A percentile compares a stretch with the other conserved stretches of the same genome.
phyloP scores from a whole-genome alignment of 1,140 invertebrate genomes.

The Linepithema humile region DNA sequence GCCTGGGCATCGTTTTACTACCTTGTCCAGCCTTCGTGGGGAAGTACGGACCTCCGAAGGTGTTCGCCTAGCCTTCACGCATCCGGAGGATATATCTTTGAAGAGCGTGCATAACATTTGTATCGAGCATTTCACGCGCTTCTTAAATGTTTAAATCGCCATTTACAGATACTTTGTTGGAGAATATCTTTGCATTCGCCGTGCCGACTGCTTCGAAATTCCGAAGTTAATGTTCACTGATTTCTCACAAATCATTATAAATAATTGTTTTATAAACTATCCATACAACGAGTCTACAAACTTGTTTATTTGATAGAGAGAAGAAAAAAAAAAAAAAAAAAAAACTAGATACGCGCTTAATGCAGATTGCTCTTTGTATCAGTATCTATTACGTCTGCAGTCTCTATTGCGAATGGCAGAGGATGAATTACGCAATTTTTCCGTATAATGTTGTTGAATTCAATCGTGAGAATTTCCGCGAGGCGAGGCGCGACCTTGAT shows the following conservation, averaged over 20 bases:
- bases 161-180: no score
- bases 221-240: background rate
- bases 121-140: background rate
- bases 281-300: background rate
- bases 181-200: background rate
- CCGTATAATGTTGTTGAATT: constrained; percentile 57
- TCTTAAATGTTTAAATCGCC: background rate
- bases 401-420: background rate
- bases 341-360: background rate
- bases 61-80: constrained; percentile 47
- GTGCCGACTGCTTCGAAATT: background rate
- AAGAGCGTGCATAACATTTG: background rate
- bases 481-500: constrained; percentile 69
- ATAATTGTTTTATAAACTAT: no score
- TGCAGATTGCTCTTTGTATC: constrained; percentile 5
- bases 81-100: background rate
- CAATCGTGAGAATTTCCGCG: constrained; percentile 61
- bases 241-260: no score
- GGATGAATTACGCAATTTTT: constrained; percentile 49
- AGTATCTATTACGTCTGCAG: background rate
- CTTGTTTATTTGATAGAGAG: background rate
- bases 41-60: constrained; percentile 55
- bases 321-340: no score
- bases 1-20: constrained; percentile 69
- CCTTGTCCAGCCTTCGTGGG: constrained; percentile 63